Conservation (phyloP, 2,113 vertebrate genomes). For the Vombatus ursinus region DNA sequence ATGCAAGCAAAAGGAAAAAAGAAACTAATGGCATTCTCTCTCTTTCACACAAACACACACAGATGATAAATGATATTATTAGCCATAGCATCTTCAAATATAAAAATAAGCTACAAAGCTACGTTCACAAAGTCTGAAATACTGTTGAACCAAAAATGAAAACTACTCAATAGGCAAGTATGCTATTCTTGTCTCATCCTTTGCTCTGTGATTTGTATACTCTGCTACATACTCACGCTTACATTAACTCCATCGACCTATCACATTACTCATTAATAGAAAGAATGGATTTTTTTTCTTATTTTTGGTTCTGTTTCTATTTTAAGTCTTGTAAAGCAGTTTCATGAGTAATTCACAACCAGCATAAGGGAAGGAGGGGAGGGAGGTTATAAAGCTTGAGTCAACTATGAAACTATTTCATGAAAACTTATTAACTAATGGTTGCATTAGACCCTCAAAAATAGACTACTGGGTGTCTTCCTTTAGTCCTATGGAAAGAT, state of each 20-base stretch:
- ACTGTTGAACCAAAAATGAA: not conserved
- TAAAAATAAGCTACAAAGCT: not conserved
- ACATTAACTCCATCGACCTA: not conserved
- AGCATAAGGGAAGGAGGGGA: slow-evolving; percentile 19
- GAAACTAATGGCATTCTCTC: not conserved
- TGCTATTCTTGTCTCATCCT: not conserved
- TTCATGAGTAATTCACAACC: slow-evolving; percentile 57
- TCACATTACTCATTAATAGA: not conserved
- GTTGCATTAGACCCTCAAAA: slow-evolving; percentile 54
- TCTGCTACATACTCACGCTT: slow-evolving; percentile 6
- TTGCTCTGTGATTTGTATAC: not conserved
- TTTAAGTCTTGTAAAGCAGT: slow-evolving; percentile 42
- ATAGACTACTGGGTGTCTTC: slow-evolving; percentile 4
- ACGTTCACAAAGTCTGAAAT: not conserved
- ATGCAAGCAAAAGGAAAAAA: slow-evolving; percentile 6
- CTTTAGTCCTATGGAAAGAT: slow-evolving; percentile 28
- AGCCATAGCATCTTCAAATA: not conserved
- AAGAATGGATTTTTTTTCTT: slow-evolving; percentile 38
- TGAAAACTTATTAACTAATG: slow-evolving; percentile 52
- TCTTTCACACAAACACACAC: not conserved
- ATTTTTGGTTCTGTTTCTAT: slow-evolving; percentile 56
- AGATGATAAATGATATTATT: not conserved
- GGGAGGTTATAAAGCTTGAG: slow-evolving; percentile 53
- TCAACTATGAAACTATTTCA: slow-evolving; percentile 40
- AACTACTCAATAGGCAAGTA: not conserved